Evolutionary conservation across 1,140 invertebrate genomes (phyloP).

Genomic region (Oscheius sp.): DNA sequence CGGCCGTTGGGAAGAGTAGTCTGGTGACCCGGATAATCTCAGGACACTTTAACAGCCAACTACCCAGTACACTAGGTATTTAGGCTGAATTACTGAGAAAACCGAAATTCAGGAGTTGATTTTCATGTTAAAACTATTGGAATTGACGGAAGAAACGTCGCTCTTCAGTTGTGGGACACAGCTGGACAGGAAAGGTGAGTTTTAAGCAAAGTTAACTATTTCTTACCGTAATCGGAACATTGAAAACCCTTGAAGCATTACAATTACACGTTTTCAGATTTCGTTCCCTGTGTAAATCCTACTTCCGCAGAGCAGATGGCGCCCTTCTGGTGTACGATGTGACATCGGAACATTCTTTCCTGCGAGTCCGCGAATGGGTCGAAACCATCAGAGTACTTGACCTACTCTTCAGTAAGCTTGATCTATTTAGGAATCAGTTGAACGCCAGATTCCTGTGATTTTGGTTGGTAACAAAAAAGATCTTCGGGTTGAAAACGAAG

Average conservation of each 20-base stretch:
- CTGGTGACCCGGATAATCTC: slow-evolving; percentile 70
- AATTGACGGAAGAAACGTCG: slow-evolving; percentile 68
- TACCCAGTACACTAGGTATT: slow-evolving; percentile 69
- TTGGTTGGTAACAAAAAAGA: slow-evolving; percentile 50
- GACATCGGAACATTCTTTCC: slow-evolving; percentile 46
- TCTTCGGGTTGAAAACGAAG: slow-evolving; percentile 33
- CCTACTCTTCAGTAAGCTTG: too few relatives aligned
- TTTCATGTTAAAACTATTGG: slow-evolving; percentile 70
- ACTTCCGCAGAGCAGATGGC: slow-evolving; percentile 55
- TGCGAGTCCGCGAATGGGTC: slow-evolving; percentile 54
- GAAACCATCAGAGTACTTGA: slow-evolving; percentile 57
- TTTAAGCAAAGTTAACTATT: not conserved
- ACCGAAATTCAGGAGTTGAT: slow-evolving; percentile 67
- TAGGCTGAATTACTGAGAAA: not conserved
- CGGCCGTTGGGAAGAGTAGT: slow-evolving; percentile 71
- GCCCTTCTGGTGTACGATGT: slow-evolving; percentile 58
- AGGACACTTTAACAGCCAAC: slow-evolving; percentile 67
- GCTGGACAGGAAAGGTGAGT: slow-evolving; percentile 67
- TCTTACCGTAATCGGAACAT: too few relatives aligned
- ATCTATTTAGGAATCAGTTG: slow-evolving; percentile 43
- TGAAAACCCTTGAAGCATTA: slow-evolving; percentile 16
- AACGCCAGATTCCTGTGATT: slow-evolving; percentile 47
- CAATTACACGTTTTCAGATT: slow-evolving; percentile 48
- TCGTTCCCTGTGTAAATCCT: slow-evolving; percentile 56
- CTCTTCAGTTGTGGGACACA: slow-evolving; percentile 71